These are phyloP conservation scores for Tipula confusa DNA, from an alignment of 2,888 invertebrate genomes.

Conservation along the genomic window DNA sequence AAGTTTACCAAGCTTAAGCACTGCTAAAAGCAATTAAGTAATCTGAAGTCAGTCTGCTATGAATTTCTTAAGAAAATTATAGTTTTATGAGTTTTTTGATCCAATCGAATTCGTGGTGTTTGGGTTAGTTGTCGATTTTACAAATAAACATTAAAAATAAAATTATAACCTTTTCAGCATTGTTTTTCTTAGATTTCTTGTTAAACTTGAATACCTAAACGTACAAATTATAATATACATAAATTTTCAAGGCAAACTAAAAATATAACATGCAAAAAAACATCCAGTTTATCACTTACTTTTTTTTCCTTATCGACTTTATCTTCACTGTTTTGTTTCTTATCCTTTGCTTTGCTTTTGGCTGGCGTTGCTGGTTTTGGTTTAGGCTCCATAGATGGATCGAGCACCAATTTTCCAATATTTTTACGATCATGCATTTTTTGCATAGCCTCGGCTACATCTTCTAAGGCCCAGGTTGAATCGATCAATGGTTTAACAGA, in stretches of 20 bases:
- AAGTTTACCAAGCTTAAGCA: no score
- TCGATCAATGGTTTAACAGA: slow-evolving; percentile 79
- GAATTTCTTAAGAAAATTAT: no score
- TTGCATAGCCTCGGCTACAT: slow-evolving; percentile 86
- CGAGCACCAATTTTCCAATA: slow-evolving; percentile 80
- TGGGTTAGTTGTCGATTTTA: background rate
- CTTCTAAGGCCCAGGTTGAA: slow-evolving; percentile 83
- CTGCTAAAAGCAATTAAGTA: no score
- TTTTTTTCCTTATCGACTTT: slow-evolving; percentile 49
- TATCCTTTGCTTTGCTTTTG: slow-evolving; percentile 68
- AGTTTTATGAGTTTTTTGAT: background rate
- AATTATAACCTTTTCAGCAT: background rate
- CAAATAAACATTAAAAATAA: background rate
- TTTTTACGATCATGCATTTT: slow-evolving; percentile 90
- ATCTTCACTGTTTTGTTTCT: slow-evolving; percentile 66
- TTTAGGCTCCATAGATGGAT: slow-evolving; percentile 73
- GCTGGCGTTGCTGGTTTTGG: slow-evolving; percentile 75
- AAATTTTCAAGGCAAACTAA: background rate
- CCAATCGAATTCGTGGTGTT: background rate
- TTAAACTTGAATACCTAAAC: background rate
- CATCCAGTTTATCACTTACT: no score
- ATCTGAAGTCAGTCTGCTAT: no score
- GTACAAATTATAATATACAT: background rate
- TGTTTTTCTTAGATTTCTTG: background rate
- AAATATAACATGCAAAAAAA: background rate